These are phyloP conservation scores for Setipinna tenuifilis DNA, from an alignment of 2,797 vertebrate species.

Conservation along the genomic window DNA sequence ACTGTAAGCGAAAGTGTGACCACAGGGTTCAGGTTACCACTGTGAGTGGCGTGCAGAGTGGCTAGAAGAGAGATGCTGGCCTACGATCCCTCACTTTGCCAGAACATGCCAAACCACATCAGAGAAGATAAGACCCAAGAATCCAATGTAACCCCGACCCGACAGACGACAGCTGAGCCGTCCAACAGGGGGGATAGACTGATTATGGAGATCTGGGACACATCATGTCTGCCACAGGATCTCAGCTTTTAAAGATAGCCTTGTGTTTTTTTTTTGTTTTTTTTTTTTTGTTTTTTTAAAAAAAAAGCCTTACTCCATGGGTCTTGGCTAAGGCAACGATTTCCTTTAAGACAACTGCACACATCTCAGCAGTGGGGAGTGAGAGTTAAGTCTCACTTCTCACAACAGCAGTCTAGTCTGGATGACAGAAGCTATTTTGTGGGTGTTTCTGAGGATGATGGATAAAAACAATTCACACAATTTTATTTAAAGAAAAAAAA, in stretches of 20 bases:
- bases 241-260: constrained; percentile 17
- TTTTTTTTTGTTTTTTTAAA: neutral
- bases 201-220: constrained; percentile 31
- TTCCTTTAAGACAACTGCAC: neutral
- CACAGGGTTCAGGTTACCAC: neutral
- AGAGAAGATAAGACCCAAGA: constrained; percentile 40
- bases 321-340: neutral
- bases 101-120: constrained; percentile 42
- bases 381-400: neutral
- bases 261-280: neutral
- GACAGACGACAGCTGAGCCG: constrained; percentile 1
- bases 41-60: constrained; percentile 18
- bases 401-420: neutral
- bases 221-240: constrained; percentile 30
- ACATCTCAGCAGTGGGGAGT: neutral
- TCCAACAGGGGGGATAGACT: neutral
- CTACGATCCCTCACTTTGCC: constrained; percentile 38
- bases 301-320: neutral
- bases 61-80: neutral
- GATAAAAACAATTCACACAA: neutral
- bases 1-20: constrained; percentile 28
- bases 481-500: neutral
- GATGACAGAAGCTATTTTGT: neutral
- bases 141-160: neutral
- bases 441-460: neutral